Base-by-base conservation (phyloP, 2,113 vertebrate genomes). In the Epinephelus fuscoguttatus region DNA sequence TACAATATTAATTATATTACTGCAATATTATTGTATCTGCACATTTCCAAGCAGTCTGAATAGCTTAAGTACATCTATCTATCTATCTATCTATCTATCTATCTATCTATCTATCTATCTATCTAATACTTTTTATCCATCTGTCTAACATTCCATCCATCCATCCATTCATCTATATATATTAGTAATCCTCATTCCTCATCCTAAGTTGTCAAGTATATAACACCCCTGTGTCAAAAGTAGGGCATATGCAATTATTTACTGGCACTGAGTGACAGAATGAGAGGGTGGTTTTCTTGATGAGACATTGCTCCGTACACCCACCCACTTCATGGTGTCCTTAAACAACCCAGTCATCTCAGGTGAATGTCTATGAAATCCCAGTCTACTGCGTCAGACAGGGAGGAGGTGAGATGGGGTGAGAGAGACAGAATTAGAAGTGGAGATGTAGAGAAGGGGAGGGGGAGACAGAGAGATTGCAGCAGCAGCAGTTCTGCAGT, bases 401-500 rank as follows among this genome's bases (percentile, higher is more conserved):
- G 77, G 14, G 52, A 55, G 18, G 62, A 60, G 69, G 70, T 52
- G n/a, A 80, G 73, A 49, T 33, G 19, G 7, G 67, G 81, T 42
- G 45, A 45, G 50, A 63, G 42, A 76, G 61, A 3, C 70, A 42
- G 62, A 75, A 82, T 69, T 45, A 69, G 42, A 80, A 23, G 40
- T 30, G 27, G 67, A 52, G 52, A 56, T 71, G 61, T 4, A 72
- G 64, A 57, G 50, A 33, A 17, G 30, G 42, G 61, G 9, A 25
- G 60, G 8, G 63, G 68, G 25, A 19, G 52, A 53, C 62, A 64
- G 8, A 63, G 69, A 40, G 23, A 67, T 30, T 66, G 64, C 76
- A 75, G 66, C 13, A 72, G 79, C 45, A 75, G 77, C 66, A 80
- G 84, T 37, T 80, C 74, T 69, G 67, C 75, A 88, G 42, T 21